Conservation (phyloP, 2,888 invertebrate species). For the Phymatocera aterrima region DNA sequence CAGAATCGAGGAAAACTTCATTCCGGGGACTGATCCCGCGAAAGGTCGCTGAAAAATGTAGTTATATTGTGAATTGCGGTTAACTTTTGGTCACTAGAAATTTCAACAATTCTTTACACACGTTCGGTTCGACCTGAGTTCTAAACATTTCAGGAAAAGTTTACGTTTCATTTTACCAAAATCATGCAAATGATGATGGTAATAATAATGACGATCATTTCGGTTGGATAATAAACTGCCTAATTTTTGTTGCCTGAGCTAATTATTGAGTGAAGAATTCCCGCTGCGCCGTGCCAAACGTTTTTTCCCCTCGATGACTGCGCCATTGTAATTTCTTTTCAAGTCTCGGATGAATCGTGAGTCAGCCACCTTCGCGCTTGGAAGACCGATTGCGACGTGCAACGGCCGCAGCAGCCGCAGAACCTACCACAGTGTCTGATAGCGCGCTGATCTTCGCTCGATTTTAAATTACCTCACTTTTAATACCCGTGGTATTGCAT, state of each 20-base stretch:
- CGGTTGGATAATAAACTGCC: too few relatives aligned
- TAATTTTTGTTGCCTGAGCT: too few relatives aligned
- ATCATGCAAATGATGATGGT: too few relatives aligned
- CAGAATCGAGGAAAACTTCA: background rate
- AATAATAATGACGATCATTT: too few relatives aligned
- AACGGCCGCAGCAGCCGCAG: slow-evolving; percentile 37
- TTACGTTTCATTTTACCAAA: too few relatives aligned
- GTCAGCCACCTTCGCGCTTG: slow-evolving; percentile 60
- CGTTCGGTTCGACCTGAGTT: too few relatives aligned
- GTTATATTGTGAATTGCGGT: background rate
- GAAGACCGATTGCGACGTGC: slow-evolving; percentile 51
- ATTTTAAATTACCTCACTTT: slow-evolving; percentile 69
- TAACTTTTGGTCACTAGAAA: background rate
- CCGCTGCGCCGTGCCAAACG: background rate
- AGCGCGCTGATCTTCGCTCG: slow-evolving; percentile 64
- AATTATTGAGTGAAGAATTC: too few relatives aligned
- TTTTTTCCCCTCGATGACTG: slow-evolving; percentile 58
- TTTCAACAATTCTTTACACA: background rate
- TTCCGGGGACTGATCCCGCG: background rate
- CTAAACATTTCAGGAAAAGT: too few relatives aligned
- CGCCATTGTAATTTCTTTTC: slow-evolving; percentile 52
- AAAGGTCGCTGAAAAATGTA: background rate
- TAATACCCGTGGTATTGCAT: slow-evolving; percentile 67
- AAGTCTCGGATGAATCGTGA: slow-evolving; percentile 59
- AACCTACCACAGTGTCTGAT: slow-evolving; percentile 46